These are phyloP conservation scores for Myrmecobius fasciatus DNA, from an alignment of 2,113 vertebrate species.

Conservation along the genomic window DNA sequence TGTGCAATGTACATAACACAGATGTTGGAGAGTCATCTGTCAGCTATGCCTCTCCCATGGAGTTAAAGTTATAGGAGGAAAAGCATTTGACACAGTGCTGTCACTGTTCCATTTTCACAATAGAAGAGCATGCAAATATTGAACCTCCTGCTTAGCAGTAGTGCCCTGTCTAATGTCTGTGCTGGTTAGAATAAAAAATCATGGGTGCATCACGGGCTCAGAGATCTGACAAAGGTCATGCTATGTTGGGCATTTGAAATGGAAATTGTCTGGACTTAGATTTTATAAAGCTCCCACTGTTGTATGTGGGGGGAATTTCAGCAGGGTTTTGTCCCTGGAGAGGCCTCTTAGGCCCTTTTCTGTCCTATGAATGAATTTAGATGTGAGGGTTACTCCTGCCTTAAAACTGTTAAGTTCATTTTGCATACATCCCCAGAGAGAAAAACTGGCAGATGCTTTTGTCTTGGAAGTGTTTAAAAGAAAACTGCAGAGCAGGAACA, in stretches of 20 bases:
- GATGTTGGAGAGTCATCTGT: constrained; percentile 99
- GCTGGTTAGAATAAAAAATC: constrained; percentile 91
- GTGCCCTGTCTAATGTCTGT: constrained; percentile 95
- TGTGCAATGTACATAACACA: constrained; percentile 98
- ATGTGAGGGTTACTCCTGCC: constrained; percentile 94
- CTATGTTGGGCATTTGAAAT: constrained; percentile 97
- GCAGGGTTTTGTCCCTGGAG: constrained; percentile 95
- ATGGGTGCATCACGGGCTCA: constrained; percentile 87
- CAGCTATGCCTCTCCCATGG: constrained; percentile 97
- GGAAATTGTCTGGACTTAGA: constrained; percentile 98
- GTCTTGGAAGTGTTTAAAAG: constrained; percentile 93
- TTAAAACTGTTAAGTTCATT: constrained; percentile 95
- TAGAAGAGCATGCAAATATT: constrained; percentile 98
- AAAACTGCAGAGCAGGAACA: constrained; percentile 89
- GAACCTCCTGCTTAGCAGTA: constrained; percentile 91
- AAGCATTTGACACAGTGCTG: constrained; percentile 99
- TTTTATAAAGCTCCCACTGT: constrained; percentile 93
- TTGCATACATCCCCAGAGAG: constrained; percentile 92
- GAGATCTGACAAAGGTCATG: constrained; percentile 96
- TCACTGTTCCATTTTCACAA: constrained; percentile 98
- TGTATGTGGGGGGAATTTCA: constrained; percentile 90
- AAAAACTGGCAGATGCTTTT: constrained; percentile 95
- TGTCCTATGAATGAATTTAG: constrained; percentile 98
- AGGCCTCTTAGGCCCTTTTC: constrained; percentile 93
- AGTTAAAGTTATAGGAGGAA: constrained; percentile 95